phyloP scores from a whole-genome alignment of 1,140 invertebrate genomes.

The Dufourea novaeangliae region DNA sequence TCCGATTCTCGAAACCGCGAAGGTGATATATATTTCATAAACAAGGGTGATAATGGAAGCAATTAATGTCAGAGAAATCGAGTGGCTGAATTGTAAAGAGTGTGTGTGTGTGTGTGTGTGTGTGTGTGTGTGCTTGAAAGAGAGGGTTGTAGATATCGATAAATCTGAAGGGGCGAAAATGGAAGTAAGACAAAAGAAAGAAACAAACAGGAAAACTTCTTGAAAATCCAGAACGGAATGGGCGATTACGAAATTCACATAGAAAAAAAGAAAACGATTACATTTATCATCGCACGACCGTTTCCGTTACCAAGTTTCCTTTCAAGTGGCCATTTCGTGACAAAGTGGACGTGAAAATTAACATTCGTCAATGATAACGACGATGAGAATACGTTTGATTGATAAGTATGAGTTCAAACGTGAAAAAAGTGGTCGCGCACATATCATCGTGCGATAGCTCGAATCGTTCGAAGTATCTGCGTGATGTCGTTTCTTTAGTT shows the following conservation, averaged over 20 bases:
- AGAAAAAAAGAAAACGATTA: background rate
- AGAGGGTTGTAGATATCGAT: no score
- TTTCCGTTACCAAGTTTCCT: background rate
- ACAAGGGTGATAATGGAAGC: background rate
- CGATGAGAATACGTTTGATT: conserved; percentile 29
- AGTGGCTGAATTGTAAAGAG: no score
- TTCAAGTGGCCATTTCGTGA: conserved; percentile 2
- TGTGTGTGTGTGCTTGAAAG: no score
- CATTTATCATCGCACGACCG: conserved; percentile 22
- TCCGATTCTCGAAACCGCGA: background rate
- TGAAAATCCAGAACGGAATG: no score
- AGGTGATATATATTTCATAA: background rate
- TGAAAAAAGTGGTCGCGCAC: conserved; percentile 34
- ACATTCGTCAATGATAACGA: conserved; percentile 28
- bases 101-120: no score
- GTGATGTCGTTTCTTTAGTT: conserved; percentile 19
- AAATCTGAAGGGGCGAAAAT: no score
- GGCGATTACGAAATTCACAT: no score
- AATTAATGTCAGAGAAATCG: no score
- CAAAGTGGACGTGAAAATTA: conserved; percentile 5
- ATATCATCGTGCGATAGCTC: conserved; percentile 37
- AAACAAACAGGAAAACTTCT: no score
- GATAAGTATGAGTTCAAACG: conserved; percentile 36
- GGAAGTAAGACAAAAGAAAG: no score
- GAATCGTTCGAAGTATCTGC: background rate